phyloP scores from a whole-genome alignment of 1,140 invertebrate genomes.

The Lethrus apterus region DNA sequence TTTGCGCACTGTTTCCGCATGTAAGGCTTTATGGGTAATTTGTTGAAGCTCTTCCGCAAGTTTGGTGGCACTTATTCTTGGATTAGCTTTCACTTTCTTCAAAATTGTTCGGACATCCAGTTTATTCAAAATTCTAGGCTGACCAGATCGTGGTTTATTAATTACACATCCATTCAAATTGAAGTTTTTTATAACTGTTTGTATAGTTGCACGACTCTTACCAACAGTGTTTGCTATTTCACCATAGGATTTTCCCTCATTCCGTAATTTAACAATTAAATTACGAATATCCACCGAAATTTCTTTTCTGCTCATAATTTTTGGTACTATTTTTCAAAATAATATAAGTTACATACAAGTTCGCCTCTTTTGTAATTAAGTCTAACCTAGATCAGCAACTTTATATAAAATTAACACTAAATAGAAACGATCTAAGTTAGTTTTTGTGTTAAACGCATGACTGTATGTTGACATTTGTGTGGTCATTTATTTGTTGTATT shows the following conservation, averaged over 20 bases:
- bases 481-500: no score
- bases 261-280: slow-evolving; percentile 8
- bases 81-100: slow-evolving; percentile 9
- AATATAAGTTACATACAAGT: no score
- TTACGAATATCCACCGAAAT: slow-evolving; percentile 8
- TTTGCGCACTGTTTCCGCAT: slow-evolving; percentile 18
- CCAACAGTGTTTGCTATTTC: slow-evolving; percentile 14
- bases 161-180: not conserved
- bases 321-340: no score
- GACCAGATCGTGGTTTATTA: slow-evolving; percentile 12
- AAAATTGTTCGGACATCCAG: not conserved
- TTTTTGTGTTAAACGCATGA: no score
- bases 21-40: not conserved
- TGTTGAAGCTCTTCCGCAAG: slow-evolving; percentile 6
- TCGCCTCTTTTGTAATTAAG: no score
- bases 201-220: slow-evolving; percentile 3
- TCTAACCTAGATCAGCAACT: no score
- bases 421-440: no score
- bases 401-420: no score
- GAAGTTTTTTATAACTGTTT: slow-evolving; percentile 8
- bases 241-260: slow-evolving; percentile 6
- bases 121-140: not conserved
- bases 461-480: no score
- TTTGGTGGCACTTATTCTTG: slow-evolving; percentile 10
- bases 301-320: slow-evolving; percentile 2